Evolutionary conservation across 2,888 invertebrate genomes (phyloP).

Genomic region (Cerceris rybyensis): DNA sequence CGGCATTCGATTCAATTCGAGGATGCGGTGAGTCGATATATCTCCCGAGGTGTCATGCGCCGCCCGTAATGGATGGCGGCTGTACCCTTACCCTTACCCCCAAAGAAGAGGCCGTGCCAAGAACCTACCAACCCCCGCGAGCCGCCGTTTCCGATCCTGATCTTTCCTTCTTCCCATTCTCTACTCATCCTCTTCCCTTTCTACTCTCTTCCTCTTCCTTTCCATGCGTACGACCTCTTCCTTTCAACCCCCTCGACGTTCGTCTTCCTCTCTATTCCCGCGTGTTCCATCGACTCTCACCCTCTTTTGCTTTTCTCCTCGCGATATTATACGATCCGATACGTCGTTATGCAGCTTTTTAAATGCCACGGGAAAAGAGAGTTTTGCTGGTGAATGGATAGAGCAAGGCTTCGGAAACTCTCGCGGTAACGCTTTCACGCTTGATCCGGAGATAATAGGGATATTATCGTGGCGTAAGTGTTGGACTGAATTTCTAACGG

Average conservation of each 20-base stretch:
- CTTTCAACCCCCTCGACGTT: slow-evolving; percentile 39
- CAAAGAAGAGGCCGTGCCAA: slow-evolving; percentile 78
- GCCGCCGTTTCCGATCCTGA: slow-evolving; percentile 62
- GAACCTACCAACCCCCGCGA: slow-evolving; percentile 68
- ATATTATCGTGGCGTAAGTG: slow-evolving; percentile 51
- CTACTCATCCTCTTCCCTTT: slow-evolving; percentile 40
- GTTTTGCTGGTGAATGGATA: slow-evolving; percentile 26
- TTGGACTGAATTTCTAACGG: slow-evolving; percentile 6
- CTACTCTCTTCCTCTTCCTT: slow-evolving; percentile 39
- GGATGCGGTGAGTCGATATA: slow-evolving; percentile 81
- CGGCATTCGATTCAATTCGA: slow-evolving; percentile 81
- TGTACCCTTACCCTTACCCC: slow-evolving; percentile 78
- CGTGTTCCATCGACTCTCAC: slow-evolving; percentile 25
- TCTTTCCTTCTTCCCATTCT: slow-evolving; percentile 60
- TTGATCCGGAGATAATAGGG: slow-evolving; percentile 53
- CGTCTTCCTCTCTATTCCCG: slow-evolving; percentile 54
- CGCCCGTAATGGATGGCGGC: slow-evolving; percentile 80
- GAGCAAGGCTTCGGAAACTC: slow-evolving; percentile 5
- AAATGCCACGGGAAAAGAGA: slow-evolving; percentile 15
- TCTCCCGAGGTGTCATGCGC: slow-evolving; percentile 80
- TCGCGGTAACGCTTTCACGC: slow-evolving; percentile 11
- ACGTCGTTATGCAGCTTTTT: slow-evolving; percentile 19
- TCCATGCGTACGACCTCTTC: slow-evolving; percentile 37
- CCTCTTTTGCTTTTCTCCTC: neutral
- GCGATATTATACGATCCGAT: slow-evolving; percentile 29